Base-by-base conservation (phyloP, 64 coral and sea anemone genomes). In the Cladopsammia gracilis region DNA sequence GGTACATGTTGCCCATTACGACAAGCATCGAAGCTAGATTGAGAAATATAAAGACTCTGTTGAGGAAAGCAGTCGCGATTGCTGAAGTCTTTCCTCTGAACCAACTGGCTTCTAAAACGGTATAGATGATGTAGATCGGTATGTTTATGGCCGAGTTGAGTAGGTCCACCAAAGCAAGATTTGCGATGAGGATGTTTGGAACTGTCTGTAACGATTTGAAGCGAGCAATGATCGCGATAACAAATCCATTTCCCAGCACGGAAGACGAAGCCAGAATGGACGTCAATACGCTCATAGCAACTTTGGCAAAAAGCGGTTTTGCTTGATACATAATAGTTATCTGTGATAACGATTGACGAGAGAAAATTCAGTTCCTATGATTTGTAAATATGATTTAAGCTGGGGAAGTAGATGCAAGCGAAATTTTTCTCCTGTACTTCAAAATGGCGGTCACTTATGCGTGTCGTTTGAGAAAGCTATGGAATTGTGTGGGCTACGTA, bases 141-240 rank as follows among this genome's bases (percentile, higher is more conserved):
- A 64, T 49, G 79, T 85, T 92, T 1, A 85, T 25, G 57, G 50
- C 20, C 22, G 62, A 26, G 58, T 86, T 92, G 4, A 85, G 12
- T 3, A 92, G n/a, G 14, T 92, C 90, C 4, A 92, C 57, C 25
- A 46, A 22, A 20, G 90, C 90, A 0, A 85, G 58, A 70, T 92
- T 92, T 64, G 79, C 48, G 8, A 86, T 4, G 3, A 92, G 53
- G 64, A 86, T 73, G 6, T 92, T 92, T 10, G 79, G 57, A 73
- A 85, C 84, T 24, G 90, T 92, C 76, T 70, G 82, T 4, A 92
- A 70, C 71, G 54, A 47, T 64, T 85, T 92, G 44, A 92, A 92
- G 15, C 80, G 56, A 26, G 51, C 43, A 4, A 92, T 45, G 26
- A 92, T 1, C 19, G 51, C 60, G 7, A 71, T 20, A 49, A 92